Evolutionary conservation across 2,113 vertebrate species (phyloP).

Genomic region (Thymallus thymallus): DNA sequence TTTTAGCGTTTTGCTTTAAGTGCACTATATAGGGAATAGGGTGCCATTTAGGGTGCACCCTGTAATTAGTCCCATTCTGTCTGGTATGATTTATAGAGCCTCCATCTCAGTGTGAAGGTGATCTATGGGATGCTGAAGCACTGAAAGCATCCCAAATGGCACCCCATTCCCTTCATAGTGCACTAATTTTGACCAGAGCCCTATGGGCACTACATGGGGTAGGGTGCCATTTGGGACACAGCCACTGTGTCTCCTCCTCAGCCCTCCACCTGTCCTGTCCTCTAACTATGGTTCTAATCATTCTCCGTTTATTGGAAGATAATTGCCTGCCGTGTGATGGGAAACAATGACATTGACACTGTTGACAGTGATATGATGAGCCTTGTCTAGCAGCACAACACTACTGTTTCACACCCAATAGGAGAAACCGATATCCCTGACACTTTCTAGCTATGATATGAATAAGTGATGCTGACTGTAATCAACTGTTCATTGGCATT

Average conservation of each 20-base stretch:
- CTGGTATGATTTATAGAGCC: constrained; percentile 81
- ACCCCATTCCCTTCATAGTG: no score
- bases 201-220: no score
- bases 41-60: no score
- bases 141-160: constrained; percentile 41
- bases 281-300: constrained; percentile 43
- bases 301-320: constrained; percentile 30
- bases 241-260: no score
- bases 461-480: neutral
- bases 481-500: neutral
- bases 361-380: constrained; percentile 45
- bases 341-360: constrained; percentile 49
- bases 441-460: neutral
- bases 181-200: no score
- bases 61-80: constrained; percentile 88
- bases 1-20: no score
- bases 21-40: no score
- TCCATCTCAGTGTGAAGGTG: constrained; percentile 63
- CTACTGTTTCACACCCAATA: neutral
- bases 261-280: neutral
- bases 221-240: no score
- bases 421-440: neutral
- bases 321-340: constrained; percentile 46
- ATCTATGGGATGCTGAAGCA: constrained; percentile 72
- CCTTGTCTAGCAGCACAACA: neutral